Base-by-base conservation (phyloP, 2,888 invertebrate genomes). In the Campaea margaritaria region DNA sequence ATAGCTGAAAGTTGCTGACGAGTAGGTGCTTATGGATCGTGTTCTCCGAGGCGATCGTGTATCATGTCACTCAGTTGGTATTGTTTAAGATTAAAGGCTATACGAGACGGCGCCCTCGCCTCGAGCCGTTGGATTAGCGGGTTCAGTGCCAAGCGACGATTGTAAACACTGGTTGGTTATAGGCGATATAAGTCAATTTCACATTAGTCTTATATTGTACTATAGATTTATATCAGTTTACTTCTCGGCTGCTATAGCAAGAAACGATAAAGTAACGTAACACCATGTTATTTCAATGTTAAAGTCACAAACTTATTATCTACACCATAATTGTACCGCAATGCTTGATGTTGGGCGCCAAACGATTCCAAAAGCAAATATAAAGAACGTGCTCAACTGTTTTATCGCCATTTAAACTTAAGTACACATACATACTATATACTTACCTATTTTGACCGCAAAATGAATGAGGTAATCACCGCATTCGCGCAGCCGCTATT, bases 401-500 rank as follows among this genome's bases (percentile, higher is more conserved):
- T 39, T 39, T 39, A 31, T 10, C 10, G 10, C 7, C 31, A 31
- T 31, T 21, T 31, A 31, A 31, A 31, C 31, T 1, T 31, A 31
- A 31, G 10, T 31, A 31, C 31, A 31, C 31, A 10, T 31, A n/a
- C 31, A 9, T 7, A 9, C 31, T 11, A 31, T 3, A 42, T 39
- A 41, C 47, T 46, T 44, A 13, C 28, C 41, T 45, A 38, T 44
- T 47, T 44, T 11, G 28, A 27, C 52, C 16, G 27, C 58, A 36
- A 48, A 46, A 48, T 52, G 48, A 52, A 65, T 59, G 51, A 58
- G 45, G 42, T 45, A 56, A 56, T 42, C 44, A 39, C 48, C 58
- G 60, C 56, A 58, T 52, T 67, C 36, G 52, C 44, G 56, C 51
- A 57, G 50, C 65, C 62, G 69, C 71, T 71, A 76, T 75, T 76